Evolutionary conservation across 1,140 invertebrate genomes (phyloP), one percentile per base, ranked within the genome.

Genomic region (Drosophila tsacasi): DNA sequence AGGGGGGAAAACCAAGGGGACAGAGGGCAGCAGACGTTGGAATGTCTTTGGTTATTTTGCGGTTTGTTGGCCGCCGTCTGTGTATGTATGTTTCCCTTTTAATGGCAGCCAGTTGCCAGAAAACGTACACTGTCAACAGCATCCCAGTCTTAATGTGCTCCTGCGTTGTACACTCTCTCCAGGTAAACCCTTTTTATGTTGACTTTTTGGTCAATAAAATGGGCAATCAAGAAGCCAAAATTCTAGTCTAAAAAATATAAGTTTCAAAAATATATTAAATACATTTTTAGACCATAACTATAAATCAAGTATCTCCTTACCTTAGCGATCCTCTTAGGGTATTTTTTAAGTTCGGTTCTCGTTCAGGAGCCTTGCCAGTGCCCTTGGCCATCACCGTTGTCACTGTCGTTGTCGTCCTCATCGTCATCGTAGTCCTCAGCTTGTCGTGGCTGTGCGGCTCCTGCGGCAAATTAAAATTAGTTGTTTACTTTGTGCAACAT

Each of bases 381-480:
- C 49, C 67, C 44, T 69, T 58, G 67, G 73, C 60, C 63, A 57
- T 63, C 55, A 32, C 47, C 73, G 23, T 73, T 46, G 27, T 62
- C 39, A 17, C 42, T 35, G 12, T 64, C 46, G 21, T 47, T 13
- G 21, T 46, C 50, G 3, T 75, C 32, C 7, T 46, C 46, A 1
- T 63, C 66, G 52, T 69, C 55, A 19, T 59, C 61, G 46, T 66
- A 42, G 55, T 76, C 61, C 27, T 75, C 74, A 57, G 68, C 39
- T 79, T 76, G 59, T 76, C 76, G 58, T 84, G 67, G 77, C 19
- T 81, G 81, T 81, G 84, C 77, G 77, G 74, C 81, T 87, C 84
- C 84, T 87, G 84, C 84, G 84, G 84, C 84, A 89, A 87, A 87
- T 87, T 89, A 89, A 87, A 87, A 87, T 87, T 89, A 89, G 84